Conservation (phyloP, 2,888 invertebrate genomes). For the Stenchaetothrips biformis region DNA sequence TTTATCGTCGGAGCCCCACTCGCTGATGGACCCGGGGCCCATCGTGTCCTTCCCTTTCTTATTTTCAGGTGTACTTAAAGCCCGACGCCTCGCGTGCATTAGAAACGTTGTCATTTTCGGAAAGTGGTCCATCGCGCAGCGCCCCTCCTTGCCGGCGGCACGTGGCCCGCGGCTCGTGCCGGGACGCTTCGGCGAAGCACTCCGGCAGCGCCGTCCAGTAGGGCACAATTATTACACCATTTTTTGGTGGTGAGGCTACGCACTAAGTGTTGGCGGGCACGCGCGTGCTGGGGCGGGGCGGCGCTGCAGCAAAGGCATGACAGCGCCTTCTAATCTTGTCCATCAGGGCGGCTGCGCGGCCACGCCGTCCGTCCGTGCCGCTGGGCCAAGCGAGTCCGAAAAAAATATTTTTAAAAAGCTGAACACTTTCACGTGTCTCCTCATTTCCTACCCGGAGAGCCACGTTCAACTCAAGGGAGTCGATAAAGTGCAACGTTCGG, state of each 20-base stretch:
- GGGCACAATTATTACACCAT: neutral
- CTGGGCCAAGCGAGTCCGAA: no score
- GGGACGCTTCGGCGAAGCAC: neutral
- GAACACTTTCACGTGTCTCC: no score
- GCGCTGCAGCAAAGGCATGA: neutral
- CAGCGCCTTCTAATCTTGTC: conserved; percentile 5
- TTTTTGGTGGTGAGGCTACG: neutral
- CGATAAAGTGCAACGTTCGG: neutral
- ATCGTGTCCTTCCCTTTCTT: neutral
- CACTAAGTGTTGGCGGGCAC: neutral
- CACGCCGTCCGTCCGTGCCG: neutral
- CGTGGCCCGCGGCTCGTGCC: neutral
- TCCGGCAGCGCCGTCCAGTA: neutral
- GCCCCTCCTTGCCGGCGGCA: neutral
- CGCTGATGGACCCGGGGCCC: no score
- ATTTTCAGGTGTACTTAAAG: neutral
- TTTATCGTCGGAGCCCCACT: no score
- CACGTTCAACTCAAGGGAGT: neutral
- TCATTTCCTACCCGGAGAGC: neutral
- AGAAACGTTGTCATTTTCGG: neutral
- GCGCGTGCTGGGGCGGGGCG: neutral
- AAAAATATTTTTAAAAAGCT: no score
- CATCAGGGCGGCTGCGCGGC: neutral
- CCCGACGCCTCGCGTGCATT: no score
- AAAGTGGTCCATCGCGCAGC: neutral